Conservation (phyloP, 1,140 invertebrate genomes). For the Drosophila tsacasi region DNA sequence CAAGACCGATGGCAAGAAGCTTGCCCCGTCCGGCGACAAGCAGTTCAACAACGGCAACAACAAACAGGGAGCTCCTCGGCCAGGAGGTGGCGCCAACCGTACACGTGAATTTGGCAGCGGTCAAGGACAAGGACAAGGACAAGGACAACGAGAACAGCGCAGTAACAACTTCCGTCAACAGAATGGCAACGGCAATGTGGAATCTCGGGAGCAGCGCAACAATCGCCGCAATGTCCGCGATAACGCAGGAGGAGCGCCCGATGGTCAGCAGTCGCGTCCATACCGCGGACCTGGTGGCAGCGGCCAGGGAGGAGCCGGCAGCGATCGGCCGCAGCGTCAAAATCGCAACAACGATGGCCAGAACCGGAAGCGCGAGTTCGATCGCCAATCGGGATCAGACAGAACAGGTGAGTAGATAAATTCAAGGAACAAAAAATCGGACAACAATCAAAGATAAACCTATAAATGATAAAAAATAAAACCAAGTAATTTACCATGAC, state of each 20-base stretch:
- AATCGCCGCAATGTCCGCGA: conserved; percentile 89
- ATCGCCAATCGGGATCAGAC: conserved; percentile 97
- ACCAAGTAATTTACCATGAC: conserved; percentile 36
- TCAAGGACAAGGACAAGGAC: conserved; percentile 76
- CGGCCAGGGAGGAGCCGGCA: conserved; percentile 42
- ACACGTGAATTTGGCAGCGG: conserved; percentile 76
- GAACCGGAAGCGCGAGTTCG: conserved; percentile 93
- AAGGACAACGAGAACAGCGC: conserved; percentile 65
- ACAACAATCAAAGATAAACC: background rate
- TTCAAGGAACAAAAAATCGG: background rate
- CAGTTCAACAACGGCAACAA: conserved; percentile 48
- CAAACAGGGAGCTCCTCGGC: conserved; percentile 69
- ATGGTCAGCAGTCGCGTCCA: conserved; percentile 85
- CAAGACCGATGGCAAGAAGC: conserved; percentile 76
- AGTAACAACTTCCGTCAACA: conserved; percentile 84
- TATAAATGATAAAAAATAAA: conserved; percentile 19
- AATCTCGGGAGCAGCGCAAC: conserved; percentile 90
- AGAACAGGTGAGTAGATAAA: conserved; percentile 90
- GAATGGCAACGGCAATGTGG: conserved; percentile 81
- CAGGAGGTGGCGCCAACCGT: conserved; percentile 57
- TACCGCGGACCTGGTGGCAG: conserved; percentile 56
- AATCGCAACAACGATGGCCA: conserved; percentile 89
- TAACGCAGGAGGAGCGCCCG: conserved; percentile 86
- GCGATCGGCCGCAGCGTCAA: conserved; percentile 82
- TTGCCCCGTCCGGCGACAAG: conserved; percentile 53